Evolutionary conservation across 1,140 invertebrate species (phyloP), one percentile per base, ranked within the genome.

Genomic region (Bombyx mandarina): DNA sequence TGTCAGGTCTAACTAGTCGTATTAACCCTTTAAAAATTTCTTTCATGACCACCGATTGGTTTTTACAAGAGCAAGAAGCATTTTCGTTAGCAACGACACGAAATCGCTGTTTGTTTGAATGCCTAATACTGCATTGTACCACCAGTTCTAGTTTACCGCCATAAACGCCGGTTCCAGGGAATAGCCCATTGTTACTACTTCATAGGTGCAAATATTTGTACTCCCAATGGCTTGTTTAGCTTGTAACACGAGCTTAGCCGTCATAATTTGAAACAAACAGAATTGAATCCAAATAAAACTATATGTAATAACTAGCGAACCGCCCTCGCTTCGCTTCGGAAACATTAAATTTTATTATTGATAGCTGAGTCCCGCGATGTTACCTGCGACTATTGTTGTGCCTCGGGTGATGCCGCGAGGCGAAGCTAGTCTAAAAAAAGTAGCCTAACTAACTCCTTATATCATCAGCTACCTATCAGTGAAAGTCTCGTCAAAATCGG

Each of bases 161-260:
- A 83, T 79, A 83, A 79, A 78, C 75, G 75, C 71, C 60, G 77
- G 69, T 81, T 79, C 79, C 65, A 66, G 75, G 67, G 81, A 83
- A 86, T 63, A 62, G 65, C 61, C 82, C 74, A 86, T 86, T 86
- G 82, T 86, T 77, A 63, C 58, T 70, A 71, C 67, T 66, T 77
- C 72, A 73, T 69, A 76, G 65, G 59, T 63, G 62, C 69, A 74
- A 75, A 79, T 72, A 72, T 64, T 67, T 67, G 65, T 67, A 65
- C 69, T 62, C 54, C 63, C 61, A 75, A 75, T 71, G 70, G 70
- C 66, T 71, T 77, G 78, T 81, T 82, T 76, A 67, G 59, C 52
- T 69, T 73, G 73, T 59, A 78, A 80, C 66, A 63, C 63, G 73
- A 79, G 47, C 57, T 18, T 44, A 45, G 43, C 4, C n/a, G 18